Base-by-base conservation (phyloP, 1,140 invertebrate species). In the Cotesia typhae region DNA sequence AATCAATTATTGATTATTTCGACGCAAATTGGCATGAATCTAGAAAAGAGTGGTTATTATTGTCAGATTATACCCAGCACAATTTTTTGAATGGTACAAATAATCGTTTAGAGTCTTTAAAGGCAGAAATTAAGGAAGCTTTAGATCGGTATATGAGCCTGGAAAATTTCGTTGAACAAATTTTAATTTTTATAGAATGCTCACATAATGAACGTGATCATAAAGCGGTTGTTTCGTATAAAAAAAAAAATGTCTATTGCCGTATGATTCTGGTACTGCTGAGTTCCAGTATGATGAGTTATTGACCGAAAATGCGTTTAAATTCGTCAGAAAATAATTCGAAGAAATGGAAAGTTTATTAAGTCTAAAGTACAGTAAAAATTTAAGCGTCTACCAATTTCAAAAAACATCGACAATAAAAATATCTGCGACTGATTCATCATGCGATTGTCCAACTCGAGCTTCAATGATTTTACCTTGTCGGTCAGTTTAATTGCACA, bases 81-180 rank as follows among this genome's bases (percentile, higher is more conserved):
- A 67, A 37, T 14, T 74, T 74, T 60, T 60, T 74, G 7, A 74
- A 74, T 17, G 70, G 38, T 4, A 70, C 55, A 7, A 74, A 74
- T 65, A 74, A 70, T 65, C 55, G 67, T 37, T 17, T 70, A 4
- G 72, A 74, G 53, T 70, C 67, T 4, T 28, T 70, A 3, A 74
- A 74, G n/a, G 67, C 60, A 3, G 68, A 73, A 68, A 57, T 73
- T 6, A 73, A 73, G 14, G 63, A 53, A 12, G 65, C 61, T 10
- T 38, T 73, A 10, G 10, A 68, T 7, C 7, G 36, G 4, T 41
- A 41, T 9, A 41, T 41, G 3, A 41, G 38, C 38, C 38, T 41
- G 38, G 3, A 41, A 41, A 9, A 41, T 4, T 41, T 41, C 9
- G 38, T 41, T 4, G 9, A 41, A 9, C 17, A 61, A 2, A 68